Conservation (phyloP, 2,888 invertebrate genomes). For the Cenopis cana region DNA sequence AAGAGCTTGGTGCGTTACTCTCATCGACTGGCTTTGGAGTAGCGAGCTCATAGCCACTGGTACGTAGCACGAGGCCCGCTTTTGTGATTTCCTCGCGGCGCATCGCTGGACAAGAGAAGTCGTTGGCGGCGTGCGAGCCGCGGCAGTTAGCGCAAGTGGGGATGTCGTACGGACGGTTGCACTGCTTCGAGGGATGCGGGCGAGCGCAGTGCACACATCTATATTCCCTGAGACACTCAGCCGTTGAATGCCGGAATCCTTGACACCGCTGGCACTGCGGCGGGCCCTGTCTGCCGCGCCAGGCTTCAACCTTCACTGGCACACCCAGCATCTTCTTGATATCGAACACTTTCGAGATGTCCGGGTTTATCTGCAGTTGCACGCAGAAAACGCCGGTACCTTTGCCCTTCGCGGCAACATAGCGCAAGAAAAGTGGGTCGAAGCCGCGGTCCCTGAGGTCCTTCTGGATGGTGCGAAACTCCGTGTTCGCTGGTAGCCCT, state of each 20-base stretch:
- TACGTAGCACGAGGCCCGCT: constrained; percentile 3
- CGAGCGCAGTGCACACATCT: constrained; percentile 24
- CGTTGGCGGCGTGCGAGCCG: constrained; percentile 19
- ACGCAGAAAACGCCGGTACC: constrained; percentile 13
- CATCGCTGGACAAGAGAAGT: constrained; percentile 8
- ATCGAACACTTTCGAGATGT: background rate
- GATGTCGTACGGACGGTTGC: constrained; percentile 19
- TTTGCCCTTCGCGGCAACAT: background rate
- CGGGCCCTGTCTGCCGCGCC: constrained; percentile 18
- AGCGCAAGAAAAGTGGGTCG: constrained; percentile 10
- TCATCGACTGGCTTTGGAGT: constrained; percentile 10
- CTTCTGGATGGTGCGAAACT: constrained; percentile 1
- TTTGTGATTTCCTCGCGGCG: constrained; percentile 18
- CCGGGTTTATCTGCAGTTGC: background rate
- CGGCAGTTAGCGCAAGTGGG: constrained; percentile 16
- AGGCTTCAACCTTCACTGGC: constrained; percentile 7
- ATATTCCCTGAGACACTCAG: constrained; percentile 4
- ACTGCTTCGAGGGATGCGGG: constrained; percentile 12
- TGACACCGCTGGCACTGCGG: constrained; percentile 25
- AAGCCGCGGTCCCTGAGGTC: constrained; percentile 17
- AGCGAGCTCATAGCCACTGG: constrained; percentile 6
- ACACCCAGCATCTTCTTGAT: constrained; percentile 17
- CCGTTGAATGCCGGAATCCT: constrained; percentile 14
- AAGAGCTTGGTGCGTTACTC: constrained; percentile 4
- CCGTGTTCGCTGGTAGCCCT: constrained; percentile 22